Evolutionary conservation across 37 sponge, comb jelly and placozoan species (phyloP).

Genomic region (Ianthella basta): DNA sequence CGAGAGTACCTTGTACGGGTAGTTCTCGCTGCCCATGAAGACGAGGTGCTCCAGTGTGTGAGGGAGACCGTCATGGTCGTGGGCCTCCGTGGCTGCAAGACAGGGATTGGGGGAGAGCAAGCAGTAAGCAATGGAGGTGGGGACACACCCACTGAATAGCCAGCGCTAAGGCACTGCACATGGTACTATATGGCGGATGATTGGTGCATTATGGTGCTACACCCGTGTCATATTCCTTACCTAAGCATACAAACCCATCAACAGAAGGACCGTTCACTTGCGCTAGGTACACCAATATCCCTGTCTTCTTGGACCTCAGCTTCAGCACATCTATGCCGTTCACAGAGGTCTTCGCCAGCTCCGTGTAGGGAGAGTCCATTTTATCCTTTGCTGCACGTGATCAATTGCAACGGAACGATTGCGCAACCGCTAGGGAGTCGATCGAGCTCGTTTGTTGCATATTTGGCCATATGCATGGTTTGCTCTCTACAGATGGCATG

Average conservation of each 20-base stretch:
- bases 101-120: background rate
- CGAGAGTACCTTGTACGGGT: constrained; percentile 86
- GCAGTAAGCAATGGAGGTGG: too few relatives aligned
- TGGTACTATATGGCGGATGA: too few relatives aligned
- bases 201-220: background rate
- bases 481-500: too few relatives aligned
- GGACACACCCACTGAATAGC: background rate
- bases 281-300: constrained; percentile 73
- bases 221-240: constrained; percentile 22
- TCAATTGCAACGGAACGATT: too few relatives aligned
- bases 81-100: constrained; percentile 88
- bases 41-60: constrained; percentile 98
- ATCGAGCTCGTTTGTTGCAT: too few relatives aligned
- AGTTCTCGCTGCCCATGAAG: constrained; percentile 96
- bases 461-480: too few relatives aligned
- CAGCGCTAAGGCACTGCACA: background rate
- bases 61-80: constrained; percentile 95
- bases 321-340: constrained; percentile 69
- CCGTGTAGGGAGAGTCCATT: constrained; percentile 2
- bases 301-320: constrained; percentile 70
- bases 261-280: constrained; percentile 87
- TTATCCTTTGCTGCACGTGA: background rate
- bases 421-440: too few relatives aligned
- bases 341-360: constrained; percentile 42
- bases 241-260: constrained; percentile 86